A percentile compares a stretch with the other conserved stretches of the same genome.
Evolutionary conservation across 2,797 vertebrate genomes (phyloP).

Genomic region (Dicrostonyx torquatus): DNA sequence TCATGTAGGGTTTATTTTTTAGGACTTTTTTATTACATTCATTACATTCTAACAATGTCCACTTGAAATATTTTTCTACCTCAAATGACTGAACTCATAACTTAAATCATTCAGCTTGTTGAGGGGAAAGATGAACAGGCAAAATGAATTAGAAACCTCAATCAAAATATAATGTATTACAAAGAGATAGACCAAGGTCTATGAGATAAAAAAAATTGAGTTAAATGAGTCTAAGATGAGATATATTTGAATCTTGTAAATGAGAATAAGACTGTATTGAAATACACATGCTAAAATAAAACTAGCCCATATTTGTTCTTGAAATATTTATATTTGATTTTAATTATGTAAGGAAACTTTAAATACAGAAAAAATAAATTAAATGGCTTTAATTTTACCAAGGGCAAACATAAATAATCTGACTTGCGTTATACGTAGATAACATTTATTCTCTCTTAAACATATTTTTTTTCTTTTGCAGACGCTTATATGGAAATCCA

Average conservation of each 20-base stretch:
- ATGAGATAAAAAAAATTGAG: not conserved
- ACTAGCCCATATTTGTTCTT: not conserved
- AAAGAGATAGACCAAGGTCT: not conserved
- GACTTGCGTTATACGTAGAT: slow-evolving; percentile 5
- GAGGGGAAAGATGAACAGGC: not conserved
- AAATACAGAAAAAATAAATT: slow-evolving; percentile 18
- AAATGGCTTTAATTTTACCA: slow-evolving; percentile 48
- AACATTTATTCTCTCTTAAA: slow-evolving; percentile 63
- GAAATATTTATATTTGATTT: not conserved
- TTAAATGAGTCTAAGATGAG: not conserved
- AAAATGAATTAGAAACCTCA: not conserved
- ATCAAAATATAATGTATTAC: not conserved
- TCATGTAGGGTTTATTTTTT: not conserved
- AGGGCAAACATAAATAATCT: slow-evolving; percentile 54
- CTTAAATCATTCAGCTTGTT: not conserved
- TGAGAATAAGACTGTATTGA: not conserved
- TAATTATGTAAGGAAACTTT: slow-evolving; percentile 3
- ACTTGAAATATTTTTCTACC: not conserved
- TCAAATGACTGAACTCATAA: not conserved
- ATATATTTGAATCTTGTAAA: not conserved
- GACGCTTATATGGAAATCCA: slow-evolving; percentile 58
- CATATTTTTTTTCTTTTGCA: slow-evolving; percentile 9
- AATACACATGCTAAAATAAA: not conserved
- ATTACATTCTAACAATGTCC: not conserved
- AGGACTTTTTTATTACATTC: not conserved